Conservation (phyloP, 2,797 vertebrate genomes). For the Podargus strigoides region DNA sequence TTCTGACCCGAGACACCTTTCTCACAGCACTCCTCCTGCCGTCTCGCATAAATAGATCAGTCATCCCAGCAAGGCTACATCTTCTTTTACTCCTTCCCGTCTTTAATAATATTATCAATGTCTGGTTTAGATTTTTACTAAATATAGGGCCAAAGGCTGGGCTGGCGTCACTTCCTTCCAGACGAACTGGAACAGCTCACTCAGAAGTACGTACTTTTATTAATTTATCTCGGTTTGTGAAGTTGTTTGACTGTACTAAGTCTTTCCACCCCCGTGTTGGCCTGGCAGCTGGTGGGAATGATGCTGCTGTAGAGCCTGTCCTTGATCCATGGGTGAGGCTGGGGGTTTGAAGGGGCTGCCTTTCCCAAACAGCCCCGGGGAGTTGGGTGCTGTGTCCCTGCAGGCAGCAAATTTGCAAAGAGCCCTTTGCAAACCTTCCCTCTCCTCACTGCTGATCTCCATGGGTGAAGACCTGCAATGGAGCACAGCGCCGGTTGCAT, state of each 20-base stretch:
- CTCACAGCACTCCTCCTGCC: background rate
- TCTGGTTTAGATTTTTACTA: conserved; percentile 70
- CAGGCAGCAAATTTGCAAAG: background rate
- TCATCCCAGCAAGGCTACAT: background rate
- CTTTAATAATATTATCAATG: conserved; percentile 65
- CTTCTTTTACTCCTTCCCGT: conserved; percentile 60
- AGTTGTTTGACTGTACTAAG: background rate
- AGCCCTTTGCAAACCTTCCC: background rate
- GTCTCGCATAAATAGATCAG: background rate
- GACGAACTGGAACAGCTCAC: conserved; percentile 9
- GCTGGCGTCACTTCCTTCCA: conserved; percentile 22
- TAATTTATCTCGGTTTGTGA: conserved; percentile 16
- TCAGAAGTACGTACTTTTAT: background rate
- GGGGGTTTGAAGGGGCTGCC: background rate
- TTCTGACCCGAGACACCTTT: conserved; percentile 30
- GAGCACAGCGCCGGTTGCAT: background rate
- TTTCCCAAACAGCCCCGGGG: background rate
- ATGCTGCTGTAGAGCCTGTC: background rate
- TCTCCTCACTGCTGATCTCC: background rate
- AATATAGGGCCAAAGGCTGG: conserved; percentile 49
- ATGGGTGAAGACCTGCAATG: background rate
- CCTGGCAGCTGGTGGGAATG: background rate
- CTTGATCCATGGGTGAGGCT: background rate
- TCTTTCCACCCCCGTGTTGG: background rate
- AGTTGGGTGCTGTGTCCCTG: accelerated